phyloP scores from a whole-genome alignment of 30 jellyfish, hydroid and myxozoan genomes.

The Aurelia aurita region DNA sequence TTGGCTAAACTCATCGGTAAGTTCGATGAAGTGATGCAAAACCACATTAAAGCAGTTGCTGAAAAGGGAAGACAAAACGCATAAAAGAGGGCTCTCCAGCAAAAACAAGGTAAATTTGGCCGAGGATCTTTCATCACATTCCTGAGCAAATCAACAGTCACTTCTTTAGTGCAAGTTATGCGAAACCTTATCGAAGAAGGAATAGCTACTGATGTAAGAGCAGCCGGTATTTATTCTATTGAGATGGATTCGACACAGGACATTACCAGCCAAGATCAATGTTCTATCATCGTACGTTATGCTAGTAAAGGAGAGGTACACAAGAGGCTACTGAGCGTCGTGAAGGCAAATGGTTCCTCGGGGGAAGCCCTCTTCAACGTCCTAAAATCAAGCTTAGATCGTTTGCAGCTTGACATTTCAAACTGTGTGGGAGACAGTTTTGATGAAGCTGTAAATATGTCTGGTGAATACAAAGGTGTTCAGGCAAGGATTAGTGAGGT shows the following conservation, averaged over 20 bases:
- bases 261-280: constrained; percentile 35
- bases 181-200: constrained; percentile 9
- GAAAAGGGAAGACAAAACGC: constrained; percentile 26
- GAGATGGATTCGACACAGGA: constrained; percentile 54
- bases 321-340: constrained; percentile 60
- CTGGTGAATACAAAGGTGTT: constrained; percentile 31
- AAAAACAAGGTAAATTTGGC: constrained; percentile 25
- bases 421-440: constrained; percentile 51
- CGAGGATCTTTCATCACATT: constrained; percentile 44
- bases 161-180: constrained; percentile 9
- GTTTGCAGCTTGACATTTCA: constrained; percentile 28
- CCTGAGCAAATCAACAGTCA: constrained; percentile 40
- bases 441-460: constrained; percentile 46
- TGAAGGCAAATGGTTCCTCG: constrained; percentile 38
- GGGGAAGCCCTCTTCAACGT: constrained; percentile 25
- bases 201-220: constrained; percentile 24
- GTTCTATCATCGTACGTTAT: constrained; percentile 40
- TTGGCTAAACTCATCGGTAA: constrained; percentile 19
- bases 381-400: constrained; percentile 42
- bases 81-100: constrained; percentile 8
- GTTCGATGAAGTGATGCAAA: constrained; percentile 34
- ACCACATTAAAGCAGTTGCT: constrained; percentile 27
- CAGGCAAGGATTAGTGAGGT: constrained; percentile 46
- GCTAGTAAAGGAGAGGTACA: constrained; percentile 27
- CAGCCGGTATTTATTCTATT: constrained; percentile 32